phyloP scores from a whole-genome alignment of 2,797 vertebrate species.

The Anolis apletophallus region DNA sequence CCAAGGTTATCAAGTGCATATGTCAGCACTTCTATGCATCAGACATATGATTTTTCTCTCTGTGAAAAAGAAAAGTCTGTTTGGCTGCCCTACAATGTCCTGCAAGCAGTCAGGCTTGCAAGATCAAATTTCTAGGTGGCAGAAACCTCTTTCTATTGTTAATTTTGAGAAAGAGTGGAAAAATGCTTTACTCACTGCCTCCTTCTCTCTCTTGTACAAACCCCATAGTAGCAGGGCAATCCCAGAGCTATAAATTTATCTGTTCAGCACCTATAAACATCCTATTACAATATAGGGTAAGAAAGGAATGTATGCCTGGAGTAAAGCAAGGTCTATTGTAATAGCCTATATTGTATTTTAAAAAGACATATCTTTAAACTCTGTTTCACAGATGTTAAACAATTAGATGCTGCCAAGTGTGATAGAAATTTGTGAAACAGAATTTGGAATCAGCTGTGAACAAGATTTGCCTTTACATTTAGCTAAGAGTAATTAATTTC shows the following conservation, averaged over 20 bases:
- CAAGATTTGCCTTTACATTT: slow-evolving; percentile 41
- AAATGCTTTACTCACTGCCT: slow-evolving; percentile 14
- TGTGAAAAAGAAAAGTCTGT: slow-evolving; percentile 29
- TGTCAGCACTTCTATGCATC: neutral
- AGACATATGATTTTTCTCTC: neutral
- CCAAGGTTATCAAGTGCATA: slow-evolving; percentile 7
- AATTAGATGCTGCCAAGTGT: slow-evolving; percentile 28
- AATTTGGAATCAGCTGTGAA: slow-evolving; percentile 42
- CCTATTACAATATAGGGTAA: slow-evolving; percentile 32
- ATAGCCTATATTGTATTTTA: slow-evolving; percentile 42
- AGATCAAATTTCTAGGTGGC: slow-evolving; percentile 6
- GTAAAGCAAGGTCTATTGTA: slow-evolving; percentile 43
- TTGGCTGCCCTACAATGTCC: slow-evolving; percentile 29
- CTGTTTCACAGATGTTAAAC: slow-evolving; percentile 51
- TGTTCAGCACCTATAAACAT: slow-evolving; percentile 42
- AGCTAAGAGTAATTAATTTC: slow-evolving; percentile 39
- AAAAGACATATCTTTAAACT: slow-evolving; percentile 57
- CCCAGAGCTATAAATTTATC: slow-evolving; percentile 45
- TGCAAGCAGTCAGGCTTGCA: slow-evolving; percentile 16
- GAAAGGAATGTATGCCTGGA: slow-evolving; percentile 36
- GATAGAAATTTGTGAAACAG: slow-evolving; percentile 40
- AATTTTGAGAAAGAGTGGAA: neutral
- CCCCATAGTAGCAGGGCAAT: slow-evolving; percentile 8
- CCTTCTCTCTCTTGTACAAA: slow-evolving; percentile 39
- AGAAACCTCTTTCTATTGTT: slow-evolving; percentile 17